A percentile compares a stretch with the other conserved stretches of the same genome.
Conservation (phyloP, 1,140 invertebrate species). For the Alviniconcha marisindica region DNA sequence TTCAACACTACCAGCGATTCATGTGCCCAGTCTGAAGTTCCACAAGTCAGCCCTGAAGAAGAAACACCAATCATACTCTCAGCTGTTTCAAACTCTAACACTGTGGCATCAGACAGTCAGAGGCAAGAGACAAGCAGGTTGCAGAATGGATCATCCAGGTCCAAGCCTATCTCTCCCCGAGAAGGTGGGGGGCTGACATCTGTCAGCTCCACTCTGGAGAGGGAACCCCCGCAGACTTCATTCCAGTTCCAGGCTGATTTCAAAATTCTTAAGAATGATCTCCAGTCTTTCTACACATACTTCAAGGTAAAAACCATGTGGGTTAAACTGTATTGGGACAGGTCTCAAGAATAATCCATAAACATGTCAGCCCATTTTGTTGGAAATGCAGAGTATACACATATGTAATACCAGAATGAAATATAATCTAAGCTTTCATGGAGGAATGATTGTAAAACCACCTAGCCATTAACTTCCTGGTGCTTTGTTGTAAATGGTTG, state of each 20-base stretch:
- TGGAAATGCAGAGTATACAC: no score
- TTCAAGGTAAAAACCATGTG: slow-evolving; percentile 61
- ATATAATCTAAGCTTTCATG: no score
- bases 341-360: no score
- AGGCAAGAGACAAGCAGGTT: background rate
- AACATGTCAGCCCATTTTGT: no score
- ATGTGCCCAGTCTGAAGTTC: no score
- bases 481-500: no score
- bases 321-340: slow-evolving; percentile 4
- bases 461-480: no score
- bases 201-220: slow-evolving; percentile 37
- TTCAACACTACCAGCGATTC: no score
- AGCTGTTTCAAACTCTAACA: background rate
- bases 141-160: background rate
- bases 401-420: no score
- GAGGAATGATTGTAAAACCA: no score
- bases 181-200: background rate
- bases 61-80: no score
- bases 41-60: no score
- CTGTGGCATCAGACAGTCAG: background rate
- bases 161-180: background rate
- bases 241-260: slow-evolving; percentile 76
- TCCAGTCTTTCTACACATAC: slow-evolving; percentile 68
- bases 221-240: slow-evolving; percentile 62
- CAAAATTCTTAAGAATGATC: slow-evolving; percentile 68